phyloP scores from a whole-genome alignment of 2,888 invertebrate species.

The Pollenia amentaria region DNA sequence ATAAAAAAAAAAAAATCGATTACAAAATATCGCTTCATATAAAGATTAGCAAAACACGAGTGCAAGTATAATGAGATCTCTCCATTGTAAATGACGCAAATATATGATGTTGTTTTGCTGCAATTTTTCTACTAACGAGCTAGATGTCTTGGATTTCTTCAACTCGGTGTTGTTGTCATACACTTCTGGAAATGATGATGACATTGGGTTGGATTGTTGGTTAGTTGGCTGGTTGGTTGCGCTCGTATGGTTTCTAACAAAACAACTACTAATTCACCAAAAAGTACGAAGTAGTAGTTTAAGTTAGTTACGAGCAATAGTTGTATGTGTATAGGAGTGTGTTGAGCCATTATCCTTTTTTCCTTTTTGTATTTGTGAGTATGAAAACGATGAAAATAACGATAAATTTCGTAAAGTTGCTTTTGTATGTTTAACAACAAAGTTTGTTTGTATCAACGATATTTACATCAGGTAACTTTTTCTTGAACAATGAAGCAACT shows the following conservation, averaged over 20 bases:
- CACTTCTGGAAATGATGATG: conserved; percentile 46
- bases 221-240: conserved; percentile 44
- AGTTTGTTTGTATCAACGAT: conserved; percentile 25
- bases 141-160: conserved; percentile 46
- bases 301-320: conserved; percentile 41
- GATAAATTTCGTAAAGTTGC: conserved; percentile 67
- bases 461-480: conserved; percentile 46
- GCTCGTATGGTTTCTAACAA: conserved; percentile 60
- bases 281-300: conserved; percentile 35
- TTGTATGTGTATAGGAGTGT: conserved; percentile 34
- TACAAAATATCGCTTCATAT: conserved; percentile 43
- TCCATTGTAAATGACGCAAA: conserved; percentile 66
- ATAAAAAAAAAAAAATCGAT: conserved; percentile 18
- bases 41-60: conserved; percentile 43
- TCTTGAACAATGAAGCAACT: conserved; percentile 50
- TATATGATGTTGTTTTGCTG: conserved; percentile 68
- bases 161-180: conserved; percentile 37
- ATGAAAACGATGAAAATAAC: conserved; percentile 58
- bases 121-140: conserved; percentile 47
- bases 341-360: conserved; percentile 69
- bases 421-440: conserved; percentile 45
- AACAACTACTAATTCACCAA: conserved; percentile 66
- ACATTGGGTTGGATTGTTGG: conserved; percentile 23
- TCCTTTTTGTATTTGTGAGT: conserved; percentile 30
- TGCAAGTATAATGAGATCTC: conserved; percentile 51